Base-by-base conservation (phyloP, 2,113 vertebrate genomes). In the Cyanoliseus patagonus region DNA sequence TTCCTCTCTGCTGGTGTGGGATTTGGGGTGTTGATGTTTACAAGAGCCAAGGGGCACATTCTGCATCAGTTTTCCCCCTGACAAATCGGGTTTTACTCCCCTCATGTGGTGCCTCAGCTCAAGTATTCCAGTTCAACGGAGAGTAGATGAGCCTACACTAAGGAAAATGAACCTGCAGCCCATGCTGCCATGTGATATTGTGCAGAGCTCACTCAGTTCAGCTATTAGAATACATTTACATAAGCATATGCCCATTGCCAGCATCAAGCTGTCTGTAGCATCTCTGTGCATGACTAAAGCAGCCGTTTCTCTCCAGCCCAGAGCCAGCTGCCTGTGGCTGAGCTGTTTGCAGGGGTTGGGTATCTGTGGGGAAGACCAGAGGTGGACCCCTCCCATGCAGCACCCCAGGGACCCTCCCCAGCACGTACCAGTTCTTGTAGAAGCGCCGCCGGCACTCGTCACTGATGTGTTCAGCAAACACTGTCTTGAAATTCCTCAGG, bases 401-500 rank as follows among this genome's bases (percentile, higher is more conserved):
- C 2, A 10, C 70, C 55, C 20, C 67, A 30, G 41, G 24, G 67
- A 24, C 35, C n/a, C 9, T 14, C 74, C 28, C 9, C 55, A 55
- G 13, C n/a, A 59, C 82, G 3, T 44, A 98, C 98, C 98, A 98
- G 97, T 98, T 98, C 96, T 77, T 98, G 96, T 98, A 98, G 98
- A 98, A 98, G 77, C 98, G 98, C 3, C 98, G 98, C 5, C 97
- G 96, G 74, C 98, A 98, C 82, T 98, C 98, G 0, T 98, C 98
- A 0, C 98, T 98, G 61, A 98, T 97, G 81, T 98, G 98, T 46
- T 98, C 98, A 0, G 98, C 98, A 72, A 98, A 98, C 74, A 98
- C 94, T 16, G 98, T 98, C 97, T 98, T 98, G 97, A 98, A 98
- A 30, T 97, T 97, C 92, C 98, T 94, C 85, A 98, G 75, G 39